phyloP scores from a whole-genome alignment of 2,113 vertebrate species.

The Callocephalon fimbriatum region DNA sequence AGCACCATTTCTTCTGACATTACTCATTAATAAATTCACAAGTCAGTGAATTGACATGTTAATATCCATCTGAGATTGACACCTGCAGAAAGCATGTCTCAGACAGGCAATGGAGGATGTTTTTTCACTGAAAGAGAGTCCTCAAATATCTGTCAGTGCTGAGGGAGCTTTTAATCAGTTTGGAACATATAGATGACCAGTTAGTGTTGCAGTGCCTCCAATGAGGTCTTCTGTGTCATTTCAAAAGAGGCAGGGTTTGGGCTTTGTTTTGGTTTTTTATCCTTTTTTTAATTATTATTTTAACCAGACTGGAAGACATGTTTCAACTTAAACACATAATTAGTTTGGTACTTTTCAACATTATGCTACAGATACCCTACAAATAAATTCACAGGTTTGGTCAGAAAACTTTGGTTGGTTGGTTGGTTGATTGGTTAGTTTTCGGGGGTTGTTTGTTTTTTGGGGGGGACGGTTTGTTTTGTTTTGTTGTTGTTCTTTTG shows the following conservation, averaged over 20 bases:
- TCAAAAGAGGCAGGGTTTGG: background rate
- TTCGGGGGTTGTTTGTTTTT: no score
- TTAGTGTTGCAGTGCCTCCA: conserved; percentile 1
- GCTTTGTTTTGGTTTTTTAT: background rate
- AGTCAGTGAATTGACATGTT: conserved; percentile 54
- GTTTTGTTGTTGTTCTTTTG: background rate
- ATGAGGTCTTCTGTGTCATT: background rate
- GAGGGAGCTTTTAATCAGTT: conserved; percentile 26
- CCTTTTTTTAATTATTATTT: background rate
- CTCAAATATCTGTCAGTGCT: conserved; percentile 32
- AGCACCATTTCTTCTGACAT: conserved; percentile 42
- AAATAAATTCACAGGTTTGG: background rate
- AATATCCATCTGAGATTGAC: conserved; percentile 53
- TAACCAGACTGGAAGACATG: background rate
- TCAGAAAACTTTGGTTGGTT: background rate
- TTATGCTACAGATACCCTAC: background rate
- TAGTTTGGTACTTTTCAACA: background rate
- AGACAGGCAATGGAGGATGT: conserved; percentile 1
- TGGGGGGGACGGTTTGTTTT: background rate
- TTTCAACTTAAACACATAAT: background rate
- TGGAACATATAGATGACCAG: conserved; percentile 53
- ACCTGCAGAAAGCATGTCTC: conserved; percentile 38
- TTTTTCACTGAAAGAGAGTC: conserved; percentile 58
- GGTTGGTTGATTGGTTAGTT: no score
- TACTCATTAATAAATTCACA: conserved; percentile 70